Base-by-base conservation (phyloP, 2,113 vertebrate genomes). In the Tapirus terrestris region DNA sequence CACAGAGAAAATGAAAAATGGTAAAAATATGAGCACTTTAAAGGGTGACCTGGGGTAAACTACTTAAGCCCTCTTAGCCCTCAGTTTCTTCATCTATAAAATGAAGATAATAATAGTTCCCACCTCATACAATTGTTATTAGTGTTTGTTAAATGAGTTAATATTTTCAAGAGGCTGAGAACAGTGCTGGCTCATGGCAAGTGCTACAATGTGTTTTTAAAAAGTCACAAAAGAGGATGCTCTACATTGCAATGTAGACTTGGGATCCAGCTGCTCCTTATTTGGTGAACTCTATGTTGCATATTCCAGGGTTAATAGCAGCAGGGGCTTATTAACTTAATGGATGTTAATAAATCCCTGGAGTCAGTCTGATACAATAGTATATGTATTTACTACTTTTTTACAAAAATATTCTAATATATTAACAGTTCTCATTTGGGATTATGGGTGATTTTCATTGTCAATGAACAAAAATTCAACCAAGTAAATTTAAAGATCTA, bases 261-360 rank as follows among this genome's bases (percentile, higher is more conserved):
- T 8, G 39, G 29, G 60, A 48, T 73, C 75, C 75, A 97, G 56
- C 75, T 97, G 91, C 36, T 90, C 81, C 93, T 92, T 73, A 48
- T 96, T 90, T 96, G 83, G 45, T 45, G 14, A n/a, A 76, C 23
- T 60, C 43, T 70, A 10, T 96, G 68, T 91, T 95, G 60, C 23
- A 89, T 16, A 89, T 4, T 92, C n/a, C 6, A 73, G 91, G n/a
- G 92, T 73, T 87, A 97, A 97, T 79, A 43, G 67, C 72, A 96
- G 29, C 39, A 56, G 39, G 39, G 67, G 13, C n/a, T 96, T 83
- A 86, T 92, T 92, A 92, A 86, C 23, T 79, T 92, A 87, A 89
- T 82, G 36, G 53, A 14, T 86, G 60, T 95, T 89, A 95, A 73
- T 91, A 89, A 82, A 63, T 92, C 48, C 72, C 91, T 60, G 43